These are phyloP conservation scores for Platorchestia sp. DNA, from an alignment of 1,140 invertebrate species.

Conservation along the genomic window DNA sequence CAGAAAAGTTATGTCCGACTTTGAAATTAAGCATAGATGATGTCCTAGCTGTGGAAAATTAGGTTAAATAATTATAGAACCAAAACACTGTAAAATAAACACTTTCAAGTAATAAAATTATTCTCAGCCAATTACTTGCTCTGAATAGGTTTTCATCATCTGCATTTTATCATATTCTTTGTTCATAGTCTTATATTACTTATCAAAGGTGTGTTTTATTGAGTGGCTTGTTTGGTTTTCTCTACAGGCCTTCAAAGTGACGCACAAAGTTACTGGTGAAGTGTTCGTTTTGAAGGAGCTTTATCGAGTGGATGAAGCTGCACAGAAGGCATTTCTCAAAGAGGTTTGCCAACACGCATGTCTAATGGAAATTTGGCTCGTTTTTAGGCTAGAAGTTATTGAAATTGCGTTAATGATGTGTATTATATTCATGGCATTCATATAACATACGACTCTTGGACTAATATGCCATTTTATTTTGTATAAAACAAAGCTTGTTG, in stretches of 20 bases:
- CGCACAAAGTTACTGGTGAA: constrained; percentile 89
- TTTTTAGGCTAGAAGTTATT: background rate
- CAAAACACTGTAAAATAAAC: too few relatives aligned
- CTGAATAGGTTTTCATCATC: too few relatives aligned
- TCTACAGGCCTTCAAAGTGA: constrained; percentile 83
- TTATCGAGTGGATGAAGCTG: constrained; percentile 92
- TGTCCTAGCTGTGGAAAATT: too few relatives aligned
- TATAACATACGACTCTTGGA: background rate
- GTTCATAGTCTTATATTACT: too few relatives aligned
- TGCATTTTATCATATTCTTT: too few relatives aligned
- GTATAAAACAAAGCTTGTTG: background rate
- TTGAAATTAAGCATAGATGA: too few relatives aligned
- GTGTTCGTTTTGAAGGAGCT: constrained; percentile 96
- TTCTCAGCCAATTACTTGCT: too few relatives aligned
- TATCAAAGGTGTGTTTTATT: background rate
- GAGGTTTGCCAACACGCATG: constrained; percentile 76
- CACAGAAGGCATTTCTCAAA: constrained; percentile 93
- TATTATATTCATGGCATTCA: background rate
- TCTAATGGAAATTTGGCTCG: background rate
- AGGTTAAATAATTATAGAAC: too few relatives aligned
- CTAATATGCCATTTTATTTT: background rate
- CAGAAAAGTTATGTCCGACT: too few relatives aligned
- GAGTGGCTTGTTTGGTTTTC: background rate
- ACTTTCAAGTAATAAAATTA: too few relatives aligned
- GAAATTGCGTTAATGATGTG: background rate